Evolutionary conservation across 2,888 invertebrate genomes (phyloP).

Genomic region (Mesoligia furuncula): DNA sequence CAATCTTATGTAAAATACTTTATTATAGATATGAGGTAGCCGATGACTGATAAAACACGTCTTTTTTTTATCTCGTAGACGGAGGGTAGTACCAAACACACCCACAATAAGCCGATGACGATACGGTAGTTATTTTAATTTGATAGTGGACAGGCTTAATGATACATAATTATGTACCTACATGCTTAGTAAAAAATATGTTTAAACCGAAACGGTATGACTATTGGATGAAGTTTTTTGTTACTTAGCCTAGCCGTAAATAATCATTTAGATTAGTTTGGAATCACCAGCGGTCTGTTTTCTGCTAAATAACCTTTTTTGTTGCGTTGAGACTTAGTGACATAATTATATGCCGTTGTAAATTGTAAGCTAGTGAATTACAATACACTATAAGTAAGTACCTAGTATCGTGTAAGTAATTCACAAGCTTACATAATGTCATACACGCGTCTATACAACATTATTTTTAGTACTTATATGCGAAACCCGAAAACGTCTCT

Average conservation of each 20-base stretch:
- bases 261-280: background rate
- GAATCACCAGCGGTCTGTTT: background rate
- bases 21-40: constrained; percentile 3
- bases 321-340: background rate
- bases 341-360: constrained; percentile 5
- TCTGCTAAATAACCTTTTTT: background rate
- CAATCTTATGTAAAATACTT: constrained; percentile 37
- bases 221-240: background rate
- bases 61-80: constrained; percentile 28
- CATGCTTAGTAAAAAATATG: background rate
- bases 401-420: constrained; percentile 1
- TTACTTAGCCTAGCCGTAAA: background rate
- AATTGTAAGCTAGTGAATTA: background rate
- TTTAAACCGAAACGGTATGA: constrained; percentile 1
- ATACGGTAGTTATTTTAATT: background rate
- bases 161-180: background rate
- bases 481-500: too few species aligned
- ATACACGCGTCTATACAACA: background rate
- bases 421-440: background rate
- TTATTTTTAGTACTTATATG: too few species aligned
- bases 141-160: too few species aligned
- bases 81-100: constrained; percentile 39
- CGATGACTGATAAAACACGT: constrained; percentile 22
- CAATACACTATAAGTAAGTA: background rate
- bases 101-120: constrained; percentile 25